Percentiles rank a stretch among this genome's conserved stretches.
Conservation (phyloP, 2,113 vertebrate species). For the Nibea albiflora region DNA sequence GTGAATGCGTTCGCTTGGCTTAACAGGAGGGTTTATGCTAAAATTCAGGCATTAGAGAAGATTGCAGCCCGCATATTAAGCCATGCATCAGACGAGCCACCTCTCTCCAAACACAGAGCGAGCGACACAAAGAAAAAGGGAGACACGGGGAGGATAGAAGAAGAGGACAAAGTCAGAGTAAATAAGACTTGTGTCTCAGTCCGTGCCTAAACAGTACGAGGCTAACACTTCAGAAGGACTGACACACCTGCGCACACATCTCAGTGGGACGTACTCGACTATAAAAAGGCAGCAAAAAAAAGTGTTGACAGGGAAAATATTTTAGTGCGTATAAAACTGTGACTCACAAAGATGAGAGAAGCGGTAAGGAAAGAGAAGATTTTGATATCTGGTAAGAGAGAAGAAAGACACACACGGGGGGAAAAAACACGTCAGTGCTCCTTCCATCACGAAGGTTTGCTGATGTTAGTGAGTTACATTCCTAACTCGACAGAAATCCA, state of each 20-base stretch:
- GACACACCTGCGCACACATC: not conserved
- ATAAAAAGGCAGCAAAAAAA: constrained; percentile 4
- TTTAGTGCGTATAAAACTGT: not conserved
- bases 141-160: constrained; percentile 25
- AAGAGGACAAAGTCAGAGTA: constrained; percentile 35
- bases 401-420: not conserved
- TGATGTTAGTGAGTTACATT: constrained; percentile 25
- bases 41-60: constrained; percentile 47
- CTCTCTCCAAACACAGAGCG: constrained; percentile 9
- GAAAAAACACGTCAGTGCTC: not conserved
- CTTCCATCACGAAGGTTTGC: constrained; percentile 16
- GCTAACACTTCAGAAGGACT: constrained; percentile 1
- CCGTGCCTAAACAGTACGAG: constrained; percentile 4
- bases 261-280: not conserved
- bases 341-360: constrained; percentile 1
- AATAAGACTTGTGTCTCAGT: constrained; percentile 60
- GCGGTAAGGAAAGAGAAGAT: not conserved
- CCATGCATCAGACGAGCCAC: constrained; percentile 49
- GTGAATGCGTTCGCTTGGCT: constrained; percentile 34
- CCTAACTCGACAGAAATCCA: constrained; percentile 33
- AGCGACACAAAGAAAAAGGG: constrained; percentile 14
- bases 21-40: constrained; percentile 65
- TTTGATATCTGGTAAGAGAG: not conserved
- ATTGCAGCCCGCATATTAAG: constrained; percentile 50
- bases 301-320: constrained; percentile 6